phyloP scores from a whole-genome alignment of 2,113 vertebrate genomes.

The Cichladusa arquata region DNA sequence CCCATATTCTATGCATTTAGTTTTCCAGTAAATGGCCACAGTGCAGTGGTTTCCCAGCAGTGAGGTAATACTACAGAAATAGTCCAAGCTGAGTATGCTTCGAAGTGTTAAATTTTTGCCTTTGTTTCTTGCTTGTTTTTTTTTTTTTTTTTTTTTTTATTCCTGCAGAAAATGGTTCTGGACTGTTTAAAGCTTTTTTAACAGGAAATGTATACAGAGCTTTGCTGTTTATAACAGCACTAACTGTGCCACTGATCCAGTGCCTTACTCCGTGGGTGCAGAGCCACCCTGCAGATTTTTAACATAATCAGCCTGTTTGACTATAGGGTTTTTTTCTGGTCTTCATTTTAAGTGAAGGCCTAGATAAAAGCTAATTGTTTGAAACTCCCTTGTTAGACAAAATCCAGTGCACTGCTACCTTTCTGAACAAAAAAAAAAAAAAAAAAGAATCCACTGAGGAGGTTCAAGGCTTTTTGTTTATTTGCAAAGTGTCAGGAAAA shows the following conservation, averaged over 20 bases:
- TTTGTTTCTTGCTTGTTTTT: constrained; percentile 14
- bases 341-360: background rate
- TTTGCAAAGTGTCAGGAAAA: background rate
- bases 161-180: background rate
- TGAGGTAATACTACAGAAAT: constrained; percentile 56
- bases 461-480: background rate
- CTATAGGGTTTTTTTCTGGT: background rate
- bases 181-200: background rate
- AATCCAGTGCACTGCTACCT: background rate
- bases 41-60: constrained; percentile 61
- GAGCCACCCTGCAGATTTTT: background rate
- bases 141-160: background rate
- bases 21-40: constrained; percentile 62
- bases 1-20: constrained; percentile 47
- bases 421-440: background rate
- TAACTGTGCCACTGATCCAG: background rate
- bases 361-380: background rate
- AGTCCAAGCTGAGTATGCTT: background rate
- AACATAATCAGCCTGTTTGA: background rate
- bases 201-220: background rate
- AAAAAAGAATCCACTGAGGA: background rate
- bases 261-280: background rate
- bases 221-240: constrained; percentile 9
- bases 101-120: constrained; percentile 27
- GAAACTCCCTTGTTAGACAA: background rate